These are phyloP conservation scores for Tringa solitaria DNA, from an alignment of 2,113 vertebrate genomes.

Conservation along the genomic window DNA sequence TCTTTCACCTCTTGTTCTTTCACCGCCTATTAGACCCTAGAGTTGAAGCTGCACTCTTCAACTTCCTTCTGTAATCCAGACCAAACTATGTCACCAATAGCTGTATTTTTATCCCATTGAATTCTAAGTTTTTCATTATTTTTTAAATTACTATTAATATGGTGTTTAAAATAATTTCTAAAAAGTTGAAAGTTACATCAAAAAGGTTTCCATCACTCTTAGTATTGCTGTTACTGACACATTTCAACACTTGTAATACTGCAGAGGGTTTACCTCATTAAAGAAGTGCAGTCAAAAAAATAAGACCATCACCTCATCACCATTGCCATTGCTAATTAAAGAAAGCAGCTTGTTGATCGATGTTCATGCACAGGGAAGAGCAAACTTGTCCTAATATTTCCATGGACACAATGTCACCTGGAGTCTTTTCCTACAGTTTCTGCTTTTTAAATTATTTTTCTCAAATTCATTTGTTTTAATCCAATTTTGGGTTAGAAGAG, in stretches of 20 bases:
- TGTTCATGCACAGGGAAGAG: neutral
- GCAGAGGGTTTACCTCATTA: neutral
- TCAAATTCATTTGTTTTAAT: neutral
- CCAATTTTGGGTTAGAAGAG: neutral
- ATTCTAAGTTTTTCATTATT: neutral
- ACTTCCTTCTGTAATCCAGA: neutral
- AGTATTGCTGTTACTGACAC: neutral
- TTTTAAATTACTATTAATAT: neutral
- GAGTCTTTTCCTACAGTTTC: neutral
- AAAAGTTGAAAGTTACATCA: neutral
- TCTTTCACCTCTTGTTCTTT: conserved; percentile 42
- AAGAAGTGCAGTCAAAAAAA: neutral
- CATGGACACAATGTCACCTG: neutral
- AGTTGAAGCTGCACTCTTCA: neutral
- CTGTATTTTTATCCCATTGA: neutral
- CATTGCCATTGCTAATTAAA: neutral
- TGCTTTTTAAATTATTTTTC: neutral
- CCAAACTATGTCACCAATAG: neutral
- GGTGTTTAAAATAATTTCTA: neutral
- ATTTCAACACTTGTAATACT: neutral
- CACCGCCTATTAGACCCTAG: neutral
- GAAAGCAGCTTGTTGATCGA: neutral
- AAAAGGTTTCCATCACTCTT: neutral
- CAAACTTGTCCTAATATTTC: neutral
- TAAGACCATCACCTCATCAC: neutral